Base-by-base conservation (phyloP, 2,888 invertebrate genomes). In the Agrochola litura region DNA sequence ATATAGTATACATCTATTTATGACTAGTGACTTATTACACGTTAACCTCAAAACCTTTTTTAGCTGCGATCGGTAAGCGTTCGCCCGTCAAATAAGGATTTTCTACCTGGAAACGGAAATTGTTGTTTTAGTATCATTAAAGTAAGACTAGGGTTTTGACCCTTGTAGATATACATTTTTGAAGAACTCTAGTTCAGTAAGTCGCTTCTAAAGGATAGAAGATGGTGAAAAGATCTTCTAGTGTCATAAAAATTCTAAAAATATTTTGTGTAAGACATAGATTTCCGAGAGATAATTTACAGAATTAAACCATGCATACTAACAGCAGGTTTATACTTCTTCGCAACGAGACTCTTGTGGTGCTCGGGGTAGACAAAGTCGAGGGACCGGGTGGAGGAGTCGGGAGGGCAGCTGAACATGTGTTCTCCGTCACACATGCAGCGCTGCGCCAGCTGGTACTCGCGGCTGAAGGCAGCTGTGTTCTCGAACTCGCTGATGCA, bases 351-450 rank as follows among this genome's bases (percentile, higher is more conserved):
- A 89, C 97, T 97, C 94, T 98, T 98, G 92, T 98, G 98, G 88
- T 97, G 97, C 69, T 97, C 96, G 1, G 96, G 94, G 85, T 98
- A 97, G 86, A 98, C 97, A 85, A 98, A 97, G 90, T 98, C 98
- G 77, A 98, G 89, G 60, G 95, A 37, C 37, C 56, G 94, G 2
- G 94, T 89, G 37, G 96, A 93, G 46, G 96, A 92, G 63, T 96
- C 96, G 4, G 97, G 97, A 0, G 98, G 98, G 93, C 99, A 99
- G 93, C 98, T 98, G 93, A 99, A 98, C 99, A 99, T 99, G 95
- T 99, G 99, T 91, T 99, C 99, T 22, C 98, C 98, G 93, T 99
- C 99, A 89, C 99, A 99, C 98, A 99, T 99, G 93, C 99, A 99
- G 82, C 99, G 98, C 94, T 99, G 99, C 2, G 98, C 97, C 54